phyloP scores from a whole-genome alignment of 92 coral and sea anemone genomes.

The Paragorgia papillata region DNA sequence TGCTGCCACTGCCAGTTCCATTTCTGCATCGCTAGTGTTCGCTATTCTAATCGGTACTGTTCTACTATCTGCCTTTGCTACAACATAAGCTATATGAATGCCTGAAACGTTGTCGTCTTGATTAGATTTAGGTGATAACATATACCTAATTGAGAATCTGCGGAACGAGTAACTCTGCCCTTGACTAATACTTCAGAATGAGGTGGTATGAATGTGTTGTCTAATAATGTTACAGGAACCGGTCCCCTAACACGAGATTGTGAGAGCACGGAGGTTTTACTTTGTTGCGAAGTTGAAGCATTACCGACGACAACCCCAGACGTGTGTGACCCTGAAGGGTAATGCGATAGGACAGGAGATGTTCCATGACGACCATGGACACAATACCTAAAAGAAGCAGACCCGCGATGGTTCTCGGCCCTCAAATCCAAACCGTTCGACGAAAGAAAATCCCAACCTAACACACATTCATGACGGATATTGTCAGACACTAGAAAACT shows the following conservation, averaged over 20 bases:
- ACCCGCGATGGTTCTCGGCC: background rate
- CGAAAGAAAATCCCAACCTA: conserved; percentile 37
- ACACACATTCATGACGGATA: conserved; percentile 19
- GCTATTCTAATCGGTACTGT: conserved; percentile 44
- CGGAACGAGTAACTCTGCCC: conserved; percentile 10
- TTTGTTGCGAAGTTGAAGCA: background rate
- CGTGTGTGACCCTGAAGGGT: conserved; percentile 3
- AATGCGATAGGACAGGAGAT: background rate
- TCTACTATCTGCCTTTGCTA: conserved; percentile 37
- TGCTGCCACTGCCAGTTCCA: conserved; percentile 45
- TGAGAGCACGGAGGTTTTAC: background rate
- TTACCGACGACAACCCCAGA: conserved; percentile 16
- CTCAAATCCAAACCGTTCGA: conserved; percentile 4
- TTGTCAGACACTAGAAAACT: conserved; percentile 13
- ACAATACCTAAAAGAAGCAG: background rate
- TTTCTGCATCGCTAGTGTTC: conserved; percentile 23
- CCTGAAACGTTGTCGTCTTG: background rate
- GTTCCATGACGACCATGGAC: conserved; percentile 13
- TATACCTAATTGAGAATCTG: conserved; percentile 31
- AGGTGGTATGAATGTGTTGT: conserved; percentile 25
- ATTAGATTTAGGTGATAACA: background rate
- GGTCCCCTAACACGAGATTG: background rate
- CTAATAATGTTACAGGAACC: conserved; percentile 12
- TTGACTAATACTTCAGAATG: conserved; percentile 20
- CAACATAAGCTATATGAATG: conserved; percentile 38